Evolutionary conservation across 2,797 vertebrate species (phyloP).

Genomic region (Sebastes taczanowskii): DNA sequence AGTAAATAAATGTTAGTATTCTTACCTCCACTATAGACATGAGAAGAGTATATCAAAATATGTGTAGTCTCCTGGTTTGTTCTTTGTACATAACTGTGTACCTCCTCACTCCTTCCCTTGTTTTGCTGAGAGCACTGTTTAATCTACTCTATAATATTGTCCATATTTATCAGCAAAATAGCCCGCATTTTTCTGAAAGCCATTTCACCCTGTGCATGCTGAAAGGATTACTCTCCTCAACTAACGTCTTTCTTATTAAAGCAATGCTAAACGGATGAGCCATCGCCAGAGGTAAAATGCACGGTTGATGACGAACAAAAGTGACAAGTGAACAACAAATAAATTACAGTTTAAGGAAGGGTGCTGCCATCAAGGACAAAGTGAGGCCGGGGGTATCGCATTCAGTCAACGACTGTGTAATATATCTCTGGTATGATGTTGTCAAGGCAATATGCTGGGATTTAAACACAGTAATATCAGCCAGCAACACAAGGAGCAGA

Average conservation of each 20-base stretch:
- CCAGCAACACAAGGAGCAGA: constrained; percentile 11
- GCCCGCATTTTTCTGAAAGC: constrained; percentile 11
- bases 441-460: constrained; percentile 56
- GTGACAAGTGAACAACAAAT: constrained; percentile 72
- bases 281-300: constrained; percentile 46
- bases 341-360: constrained; percentile 65
- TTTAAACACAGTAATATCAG: constrained; percentile 57
- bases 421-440: constrained; percentile 62
- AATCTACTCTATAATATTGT: constrained; percentile 40
- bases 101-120: background rate
- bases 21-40: background rate
- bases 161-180: constrained; percentile 56
- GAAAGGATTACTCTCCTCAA: constrained; percentile 51
- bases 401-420: constrained; percentile 56
- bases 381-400: constrained; percentile 48
- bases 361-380: constrained; percentile 70
- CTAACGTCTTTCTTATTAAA: constrained; percentile 68
- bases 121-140: constrained; percentile 18
- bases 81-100: background rate
- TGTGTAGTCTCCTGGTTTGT: background rate
- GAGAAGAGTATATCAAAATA: background rate
- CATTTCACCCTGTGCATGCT: constrained; percentile 40
- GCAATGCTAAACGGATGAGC: constrained; percentile 60
- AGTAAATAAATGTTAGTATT: background rate
- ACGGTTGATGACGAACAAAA: constrained; percentile 59